Percentiles rank a stretch among this genome's conserved stretches.
Conservation (phyloP, 2,797 vertebrate species). For the Tapirus indicus region DNA sequence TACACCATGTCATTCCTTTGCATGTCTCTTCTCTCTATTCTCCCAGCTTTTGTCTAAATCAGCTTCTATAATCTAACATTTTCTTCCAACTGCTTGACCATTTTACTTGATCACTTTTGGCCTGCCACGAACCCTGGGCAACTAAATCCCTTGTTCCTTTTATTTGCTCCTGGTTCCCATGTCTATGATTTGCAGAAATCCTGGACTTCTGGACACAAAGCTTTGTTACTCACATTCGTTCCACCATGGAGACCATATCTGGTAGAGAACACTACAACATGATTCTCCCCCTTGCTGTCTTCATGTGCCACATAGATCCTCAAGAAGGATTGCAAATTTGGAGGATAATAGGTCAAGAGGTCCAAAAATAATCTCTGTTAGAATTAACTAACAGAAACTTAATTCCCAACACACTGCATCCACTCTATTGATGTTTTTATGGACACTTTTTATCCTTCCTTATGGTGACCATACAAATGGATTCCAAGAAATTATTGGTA, state of each 20-base stretch:
- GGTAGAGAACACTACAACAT: rapidly evolving
- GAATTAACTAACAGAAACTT: neutral
- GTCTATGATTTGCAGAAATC: neutral
- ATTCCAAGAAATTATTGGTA: too few species aligned
- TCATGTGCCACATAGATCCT: rapidly evolving
- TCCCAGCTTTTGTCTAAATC: neutral
- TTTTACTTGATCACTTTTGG: neutral
- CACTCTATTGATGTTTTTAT: too few species aligned
- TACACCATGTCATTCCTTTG: neutral
- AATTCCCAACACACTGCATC: too few species aligned
- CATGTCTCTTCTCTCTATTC: neutral
- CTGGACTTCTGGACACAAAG: too few species aligned
- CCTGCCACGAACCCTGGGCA: rapidly evolving
- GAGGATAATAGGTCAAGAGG: neutral
- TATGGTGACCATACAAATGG: neutral
- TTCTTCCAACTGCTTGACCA: neutral
- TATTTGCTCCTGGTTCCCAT: rapidly evolving
- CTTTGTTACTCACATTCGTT: too few species aligned
- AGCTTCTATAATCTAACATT: neutral
- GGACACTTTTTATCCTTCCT: neutral
- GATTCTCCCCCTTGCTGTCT: neutral
- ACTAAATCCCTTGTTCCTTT: rapidly evolving
- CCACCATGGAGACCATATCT: too few species aligned
- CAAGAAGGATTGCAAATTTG: neutral
- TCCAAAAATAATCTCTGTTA: neutral